phyloP scores from a whole-genome alignment of 2,113 vertebrate species.

The Nothoprocta perdicaria region DNA sequence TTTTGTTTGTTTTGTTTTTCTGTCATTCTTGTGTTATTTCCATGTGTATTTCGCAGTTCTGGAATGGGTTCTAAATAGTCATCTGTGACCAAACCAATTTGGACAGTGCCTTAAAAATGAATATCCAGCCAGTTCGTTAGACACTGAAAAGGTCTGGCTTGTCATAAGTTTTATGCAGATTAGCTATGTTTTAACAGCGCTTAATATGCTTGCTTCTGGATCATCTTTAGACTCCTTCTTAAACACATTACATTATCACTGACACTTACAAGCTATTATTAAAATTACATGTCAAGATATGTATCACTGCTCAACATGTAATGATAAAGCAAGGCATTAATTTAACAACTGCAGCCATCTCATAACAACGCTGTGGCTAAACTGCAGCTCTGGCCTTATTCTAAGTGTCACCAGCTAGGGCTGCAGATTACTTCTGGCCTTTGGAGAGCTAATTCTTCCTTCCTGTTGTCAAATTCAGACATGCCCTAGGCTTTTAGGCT shows the following conservation, averaged over 20 bases:
- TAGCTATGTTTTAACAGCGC: slow-evolving; percentile 39
- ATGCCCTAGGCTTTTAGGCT: slow-evolving; percentile 5
- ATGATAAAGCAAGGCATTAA: slow-evolving; percentile 7
- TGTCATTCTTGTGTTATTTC: background rate
- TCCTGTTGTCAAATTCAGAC: background rate
- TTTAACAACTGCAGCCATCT: background rate
- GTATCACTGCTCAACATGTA: background rate
- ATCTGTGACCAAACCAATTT: slow-evolving; percentile 31
- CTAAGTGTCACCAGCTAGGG: slow-evolving; percentile 34
- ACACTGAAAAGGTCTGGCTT: slow-evolving; percentile 42
- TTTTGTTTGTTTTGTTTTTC: background rate
- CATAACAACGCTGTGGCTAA: background rate
- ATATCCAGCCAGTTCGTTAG: slow-evolving; percentile 44
- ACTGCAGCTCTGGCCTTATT: slow-evolving; percentile 36
- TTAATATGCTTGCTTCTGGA: slow-evolving; percentile 43
- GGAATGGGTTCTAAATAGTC: slow-evolving; percentile 22
- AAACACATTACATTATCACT: slow-evolving; percentile 50
- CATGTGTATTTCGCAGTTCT: background rate
- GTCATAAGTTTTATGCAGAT: slow-evolving; percentile 59
- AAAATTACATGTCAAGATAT: slow-evolving; percentile 52
- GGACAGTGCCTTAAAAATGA: slow-evolving; percentile 43
- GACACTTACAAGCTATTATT: slow-evolving; percentile 71
- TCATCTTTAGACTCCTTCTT: slow-evolving; percentile 46
- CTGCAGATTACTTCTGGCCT: background rate
- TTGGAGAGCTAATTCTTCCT: background rate